A percentile compares a stretch with the other conserved stretches of the same genome.
These are phyloP conservation scores for Turritopsis rubra DNA, from an alignment of 30 jellyfish, hydroid and myxozoan genomes.

Conservation along the genomic window DNA sequence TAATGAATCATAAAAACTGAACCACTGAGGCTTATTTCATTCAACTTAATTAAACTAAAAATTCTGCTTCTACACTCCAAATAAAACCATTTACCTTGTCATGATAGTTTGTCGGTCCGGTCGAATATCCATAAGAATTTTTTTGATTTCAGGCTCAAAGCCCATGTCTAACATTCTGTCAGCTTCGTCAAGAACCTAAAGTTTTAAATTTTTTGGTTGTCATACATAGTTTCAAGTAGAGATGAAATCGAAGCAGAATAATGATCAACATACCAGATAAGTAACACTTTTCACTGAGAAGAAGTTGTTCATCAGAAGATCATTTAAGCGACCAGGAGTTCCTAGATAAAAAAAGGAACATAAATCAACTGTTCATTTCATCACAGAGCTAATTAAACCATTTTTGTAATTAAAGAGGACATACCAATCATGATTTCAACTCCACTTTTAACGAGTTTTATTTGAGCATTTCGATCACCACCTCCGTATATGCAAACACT, in stretches of 20 bases:
- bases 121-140: slow-evolving; percentile 76
- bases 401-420: background rate
- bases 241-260: background rate
- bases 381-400: no score
- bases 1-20: no score
- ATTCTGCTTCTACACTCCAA: background rate
- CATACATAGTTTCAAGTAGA: background rate
- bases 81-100: slow-evolving; percentile 65
- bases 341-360: slow-evolving; percentile 35
- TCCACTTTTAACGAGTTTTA: slow-evolving; percentile 61
- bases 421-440: slow-evolving; percentile 94
- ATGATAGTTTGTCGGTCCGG: slow-evolving; percentile 94
- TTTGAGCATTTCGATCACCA: slow-evolving; percentile 79
- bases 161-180: slow-evolving; percentile 98
- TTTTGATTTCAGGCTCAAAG: slow-evolving; percentile 89
- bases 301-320: slow-evolving; percentile 67
- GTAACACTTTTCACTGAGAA: slow-evolving; percentile 65
- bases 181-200: slow-evolving; percentile 89
- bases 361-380: no score
- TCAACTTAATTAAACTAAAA: no score
- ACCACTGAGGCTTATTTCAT: no score
- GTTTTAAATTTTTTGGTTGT: background rate
- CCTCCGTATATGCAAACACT: slow-evolving; percentile 99
- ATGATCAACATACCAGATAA: slow-evolving; percentile 46
- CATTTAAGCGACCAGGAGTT: slow-evolving; percentile 96